Evolutionary conservation across 2,888 invertebrate genomes (phyloP).

Genomic region (Caenorhabditis sp.): DNA sequence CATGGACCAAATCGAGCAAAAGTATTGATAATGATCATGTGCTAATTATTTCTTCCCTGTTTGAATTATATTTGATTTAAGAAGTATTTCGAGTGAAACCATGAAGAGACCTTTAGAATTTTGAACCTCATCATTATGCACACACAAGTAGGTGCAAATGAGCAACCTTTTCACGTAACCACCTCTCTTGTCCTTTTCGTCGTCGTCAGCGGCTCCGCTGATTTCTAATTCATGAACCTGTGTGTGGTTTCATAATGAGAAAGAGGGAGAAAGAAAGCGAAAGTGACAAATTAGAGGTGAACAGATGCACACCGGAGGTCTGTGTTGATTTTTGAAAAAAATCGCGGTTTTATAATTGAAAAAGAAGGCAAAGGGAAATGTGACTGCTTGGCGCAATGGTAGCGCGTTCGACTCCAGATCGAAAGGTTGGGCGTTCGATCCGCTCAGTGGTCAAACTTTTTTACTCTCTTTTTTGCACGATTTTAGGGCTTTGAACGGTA

Average conservation of each 20-base stretch:
- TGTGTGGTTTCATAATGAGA: constrained; percentile 45
- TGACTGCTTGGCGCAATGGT: constrained; percentile 77
- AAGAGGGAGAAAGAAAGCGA: neutral
- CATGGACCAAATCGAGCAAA: constrained; percentile 76
- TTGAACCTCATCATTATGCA: constrained; percentile 38
- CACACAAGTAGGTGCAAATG: constrained; percentile 57
- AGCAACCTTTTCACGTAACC: constrained; percentile 48
- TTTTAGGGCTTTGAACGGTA: no score
- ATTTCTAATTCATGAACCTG: constrained; percentile 62
- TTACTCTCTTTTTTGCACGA: neutral
- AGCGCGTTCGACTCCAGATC: constrained; percentile 79
- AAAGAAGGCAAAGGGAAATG: no score
- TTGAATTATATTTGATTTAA: neutral
- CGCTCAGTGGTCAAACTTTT: constrained; percentile 77
- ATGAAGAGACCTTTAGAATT: neutral
- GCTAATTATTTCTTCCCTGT: constrained; percentile 1
- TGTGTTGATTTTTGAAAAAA: constrained; percentile 5
- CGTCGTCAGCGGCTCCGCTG: no score
- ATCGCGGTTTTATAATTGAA: no score
- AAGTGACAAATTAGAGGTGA: constrained; percentile 30
- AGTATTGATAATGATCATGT: constrained; percentile 31
- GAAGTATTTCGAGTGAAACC: neutral
- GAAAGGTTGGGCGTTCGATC: constrained; percentile 78
- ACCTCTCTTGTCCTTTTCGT: no score
- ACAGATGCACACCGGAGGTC: constrained; percentile 1